Base-by-base conservation (phyloP, 37 sponge, comb jelly and placozoan genomes). In the Amphimedon queenslandica region DNA sequence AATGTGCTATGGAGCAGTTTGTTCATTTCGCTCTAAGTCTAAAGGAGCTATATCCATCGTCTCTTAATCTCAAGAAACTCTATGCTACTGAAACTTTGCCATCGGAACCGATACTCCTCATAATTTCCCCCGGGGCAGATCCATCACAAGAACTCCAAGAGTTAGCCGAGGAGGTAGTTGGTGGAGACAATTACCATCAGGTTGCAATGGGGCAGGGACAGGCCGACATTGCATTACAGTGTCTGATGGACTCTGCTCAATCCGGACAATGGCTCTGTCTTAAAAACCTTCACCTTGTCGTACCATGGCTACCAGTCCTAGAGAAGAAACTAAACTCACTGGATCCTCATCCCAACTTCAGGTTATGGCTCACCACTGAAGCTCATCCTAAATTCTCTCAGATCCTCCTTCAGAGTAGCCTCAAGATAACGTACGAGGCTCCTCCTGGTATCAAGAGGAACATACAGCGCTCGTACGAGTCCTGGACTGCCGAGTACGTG, bases 121-220 rank as follows among this genome's bases (percentile, higher is more conserved):
- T 98, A 1, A 89, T 98, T 3, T 98, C 99, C 3, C 93, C 99
- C 23, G 99, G 99, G 1, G 82, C 93, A 25, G 99, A 98, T 70
- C 96, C 96, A 16, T 95, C 96, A n/a, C 90, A 89, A 56, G 99
- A 98, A 60, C 64, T 98, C 25, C 93, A 98, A 57, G 99, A 98
- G 58, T 70, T 94, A 29, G 99, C 99, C 0, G 80, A 73, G 31
- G 56, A 58, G 51, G 58, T 66, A 4, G 88, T 98, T 5, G 99
- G 99, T 1, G 55, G 74, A 0, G 93, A 87, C 28, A 42, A 78
- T 56, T 98, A 84, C 55, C 92, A 90, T 74, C 92, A 94, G 64
- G 96, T 98, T 21, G 96, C 99, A 13, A 98, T 98, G 93, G 99
- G 99, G 18, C 96, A 98, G 63, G 99, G 96, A 0, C 96, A 98